These are phyloP conservation scores for Aleiodes testaceus DNA, from an alignment of 2,888 invertebrate genomes.

Conservation along the genomic window DNA sequence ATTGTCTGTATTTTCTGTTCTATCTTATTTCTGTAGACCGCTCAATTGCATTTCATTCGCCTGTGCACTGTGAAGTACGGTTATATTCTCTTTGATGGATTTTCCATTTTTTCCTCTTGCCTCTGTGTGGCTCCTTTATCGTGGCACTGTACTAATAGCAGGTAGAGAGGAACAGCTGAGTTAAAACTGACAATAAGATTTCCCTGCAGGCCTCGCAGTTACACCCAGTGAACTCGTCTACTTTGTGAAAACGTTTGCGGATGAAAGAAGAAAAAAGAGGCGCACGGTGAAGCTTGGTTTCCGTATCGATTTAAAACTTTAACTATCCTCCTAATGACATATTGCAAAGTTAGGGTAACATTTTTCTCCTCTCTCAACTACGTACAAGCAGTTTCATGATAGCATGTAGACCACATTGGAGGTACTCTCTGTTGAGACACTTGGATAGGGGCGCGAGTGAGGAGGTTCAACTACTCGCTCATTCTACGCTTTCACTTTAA, in stretches of 20 bases:
- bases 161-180: not conserved
- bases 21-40: slow-evolving; percentile 31
- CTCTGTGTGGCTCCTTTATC: not conserved
- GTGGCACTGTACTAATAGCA: not conserved
- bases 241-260: slow-evolving; percentile 6
- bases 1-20: slow-evolving; percentile 45
- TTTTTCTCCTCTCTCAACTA: slow-evolving; percentile 35
- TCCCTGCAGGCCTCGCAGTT: not conserved
- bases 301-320: slow-evolving; percentile 68
- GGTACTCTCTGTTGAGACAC: not conserved
- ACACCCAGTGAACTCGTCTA: slow-evolving; percentile 47
- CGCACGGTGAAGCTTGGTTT: slow-evolving; percentile 45
- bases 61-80: not conserved
- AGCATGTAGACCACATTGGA: slow-evolving; percentile 2
- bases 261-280: not conserved
- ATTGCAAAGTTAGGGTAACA: slow-evolving; percentile 61
- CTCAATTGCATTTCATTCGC: slow-evolving; percentile 25
- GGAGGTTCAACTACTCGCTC: slow-evolving; percentile 10
- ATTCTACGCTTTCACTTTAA: slow-evolving; percentile 54
- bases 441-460: not conserved
- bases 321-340: slow-evolving; percentile 69
- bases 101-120: not conserved
- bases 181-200: slow-evolving; percentile 12
- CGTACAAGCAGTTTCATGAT: slow-evolving; percentile 6
- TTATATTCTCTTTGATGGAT: slow-evolving; percentile 30